A percentile compares a stretch with the other conserved stretches of the same genome.
Conservation (phyloP, 2,113 vertebrate species). For the Siniperca knerii region DNA sequence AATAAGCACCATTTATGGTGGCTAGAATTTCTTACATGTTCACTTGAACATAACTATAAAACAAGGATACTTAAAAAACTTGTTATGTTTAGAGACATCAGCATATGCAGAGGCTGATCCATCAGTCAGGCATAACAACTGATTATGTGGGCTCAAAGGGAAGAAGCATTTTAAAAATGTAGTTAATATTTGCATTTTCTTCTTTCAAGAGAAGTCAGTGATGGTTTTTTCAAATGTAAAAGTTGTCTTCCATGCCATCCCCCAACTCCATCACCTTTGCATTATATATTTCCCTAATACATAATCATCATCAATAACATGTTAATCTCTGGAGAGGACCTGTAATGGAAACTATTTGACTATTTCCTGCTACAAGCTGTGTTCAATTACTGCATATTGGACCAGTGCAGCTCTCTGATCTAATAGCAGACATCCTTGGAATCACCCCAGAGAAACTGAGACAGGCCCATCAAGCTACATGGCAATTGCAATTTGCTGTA, state of each 20-base stretch:
- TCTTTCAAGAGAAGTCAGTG: not conserved
- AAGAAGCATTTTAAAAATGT: not conserved
- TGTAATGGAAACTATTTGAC: slow-evolving; percentile 41
- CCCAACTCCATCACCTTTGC: not conserved
- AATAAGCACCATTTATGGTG: not conserved
- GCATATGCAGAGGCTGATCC: not conserved
- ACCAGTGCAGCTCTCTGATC: not conserved
- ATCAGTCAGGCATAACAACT: not conserved
- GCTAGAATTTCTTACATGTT: not conserved
- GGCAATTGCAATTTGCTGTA: slow-evolving; percentile 42
- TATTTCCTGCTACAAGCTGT: slow-evolving; percentile 22
- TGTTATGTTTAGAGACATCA: not conserved
- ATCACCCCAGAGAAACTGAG: slow-evolving; percentile 51
- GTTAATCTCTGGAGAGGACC: slow-evolving; percentile 17
- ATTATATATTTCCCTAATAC: not conserved
- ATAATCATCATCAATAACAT: slow-evolving; percentile 18
- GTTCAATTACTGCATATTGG: slow-evolving; percentile 27
- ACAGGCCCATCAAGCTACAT: slow-evolving; percentile 32
- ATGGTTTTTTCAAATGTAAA: not conserved
- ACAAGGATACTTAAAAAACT: not conserved
- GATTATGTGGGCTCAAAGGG: not conserved
- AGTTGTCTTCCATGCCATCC: too few species aligned
- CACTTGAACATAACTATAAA: not conserved
- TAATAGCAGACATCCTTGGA: slow-evolving; percentile 54
- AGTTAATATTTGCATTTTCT: not conserved